These are phyloP conservation scores for Montipora sp. DNA, from an alignment of 64 coral and sea anemone genomes.

Conservation along the genomic window DNA sequence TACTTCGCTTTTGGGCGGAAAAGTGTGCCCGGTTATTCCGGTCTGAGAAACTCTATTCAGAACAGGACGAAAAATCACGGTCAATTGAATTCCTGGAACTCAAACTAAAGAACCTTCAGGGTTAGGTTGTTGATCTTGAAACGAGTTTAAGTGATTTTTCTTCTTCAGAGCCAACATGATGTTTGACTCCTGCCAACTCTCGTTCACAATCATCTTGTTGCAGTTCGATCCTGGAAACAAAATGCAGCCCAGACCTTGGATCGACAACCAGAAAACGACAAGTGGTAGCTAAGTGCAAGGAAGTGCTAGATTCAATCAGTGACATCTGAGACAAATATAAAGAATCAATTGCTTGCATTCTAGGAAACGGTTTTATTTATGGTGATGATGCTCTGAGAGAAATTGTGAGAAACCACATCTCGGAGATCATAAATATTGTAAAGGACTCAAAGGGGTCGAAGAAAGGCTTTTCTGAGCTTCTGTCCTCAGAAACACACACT, in stretches of 20 bases:
- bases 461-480: constrained; percentile 37
- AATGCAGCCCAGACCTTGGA: background rate
- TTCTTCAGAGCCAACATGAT: background rate
- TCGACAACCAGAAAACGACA: constrained; percentile 15
- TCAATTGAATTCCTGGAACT: constrained; percentile 4
- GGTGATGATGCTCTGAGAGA: background rate
- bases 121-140: background rate
- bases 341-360: background rate
- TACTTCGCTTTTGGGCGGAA: background rate
- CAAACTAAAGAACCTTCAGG: background rate
- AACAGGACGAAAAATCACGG: background rate
- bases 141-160: background rate
- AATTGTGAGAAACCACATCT: background rate
- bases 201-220: background rate
- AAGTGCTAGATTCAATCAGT: background rate
- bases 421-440: constrained; percentile 22
- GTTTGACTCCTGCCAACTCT: background rate
- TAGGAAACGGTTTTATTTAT: constrained; percentile 2
- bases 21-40: background rate
- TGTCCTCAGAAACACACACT: constrained; percentile 33
- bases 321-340: constrained; percentile 5
- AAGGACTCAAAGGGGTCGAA: constrained; percentile 29
- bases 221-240: no score
- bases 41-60: background rate
- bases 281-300: background rate